Evolutionary conservation across 2,888 invertebrate species (phyloP), one percentile per base, ranked within the genome.

Genomic region (Amphiduros pacificus): DNA sequence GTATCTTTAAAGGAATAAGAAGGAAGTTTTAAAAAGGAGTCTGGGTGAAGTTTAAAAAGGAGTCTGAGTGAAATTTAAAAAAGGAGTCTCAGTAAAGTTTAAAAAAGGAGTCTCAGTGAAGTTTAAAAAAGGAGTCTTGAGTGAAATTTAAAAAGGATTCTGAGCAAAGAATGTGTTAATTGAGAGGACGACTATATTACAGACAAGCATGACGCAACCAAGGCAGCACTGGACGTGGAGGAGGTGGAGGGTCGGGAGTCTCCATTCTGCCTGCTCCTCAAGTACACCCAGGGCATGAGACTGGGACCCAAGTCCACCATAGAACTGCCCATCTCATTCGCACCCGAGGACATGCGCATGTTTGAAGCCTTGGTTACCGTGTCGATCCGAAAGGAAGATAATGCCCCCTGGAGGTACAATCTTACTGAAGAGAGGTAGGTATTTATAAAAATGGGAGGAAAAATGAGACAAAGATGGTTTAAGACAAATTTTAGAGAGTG

Each of bases 271-370:
- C 69, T 82, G 49, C 70, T 81, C 31, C 66, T 81, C 51, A 79
- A 77, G 59, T 72, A 77, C 56, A 70, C 67, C 31, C 51, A 56
- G 17, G 65, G 67, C 17, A 66, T 81, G 26, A 67, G 75, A 6
- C 73, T 82, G 3, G 77, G 76, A 9, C 79, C 82, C 17, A 79
- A 79, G 63, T 75, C 77, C 17, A 77, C 76, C 24, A 66, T 81
- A 24, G 80, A 82, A 60, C 80, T 82, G 62, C 81, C 82, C 20
- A 69, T 82, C 22, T 77, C 77, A 62, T 82, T 80, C 66, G 77
- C 78, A 22, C 82, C 82, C 0, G 73, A 71, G 36, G 74, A 77
- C 58, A 78, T 80, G 78, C 69, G 66, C 40, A 72, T 72, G 66
- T 79, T 74, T 61, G 76, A 79, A 62, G 74, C 76, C 4, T 40